phyloP scores from a whole-genome alignment of 2,113 vertebrate genomes.

The Monarcha castaneiventris region DNA sequence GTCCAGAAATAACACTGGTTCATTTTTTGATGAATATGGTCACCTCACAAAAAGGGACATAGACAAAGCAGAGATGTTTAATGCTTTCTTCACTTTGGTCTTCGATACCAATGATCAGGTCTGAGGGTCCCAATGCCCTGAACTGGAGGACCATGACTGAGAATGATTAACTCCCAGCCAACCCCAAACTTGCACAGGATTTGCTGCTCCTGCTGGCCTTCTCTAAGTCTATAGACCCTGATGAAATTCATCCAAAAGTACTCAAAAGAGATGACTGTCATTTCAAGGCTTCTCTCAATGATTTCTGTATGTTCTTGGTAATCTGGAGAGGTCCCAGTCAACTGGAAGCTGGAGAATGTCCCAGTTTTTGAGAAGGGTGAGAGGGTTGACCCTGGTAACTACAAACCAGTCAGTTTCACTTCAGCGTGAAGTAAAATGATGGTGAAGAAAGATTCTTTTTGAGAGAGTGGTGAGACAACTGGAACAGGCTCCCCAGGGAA shows the following conservation, averaged over 20 bases:
- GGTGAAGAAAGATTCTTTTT: background rate
- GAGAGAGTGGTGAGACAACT: background rate
- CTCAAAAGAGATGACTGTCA: background rate
- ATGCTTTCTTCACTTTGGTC: background rate
- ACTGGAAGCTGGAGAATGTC: background rate
- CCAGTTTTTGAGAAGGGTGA: background rate
- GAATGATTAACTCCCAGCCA: background rate
- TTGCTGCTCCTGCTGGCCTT: background rate
- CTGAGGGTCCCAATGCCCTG: background rate
- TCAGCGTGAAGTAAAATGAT: background rate
- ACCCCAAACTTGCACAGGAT: background rate
- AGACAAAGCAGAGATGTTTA: background rate
- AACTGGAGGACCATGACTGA: background rate
- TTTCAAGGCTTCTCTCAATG: background rate
- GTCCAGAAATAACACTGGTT: background rate
- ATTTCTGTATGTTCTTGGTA: background rate
- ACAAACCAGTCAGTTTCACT: background rate
- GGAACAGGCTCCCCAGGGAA: background rate
- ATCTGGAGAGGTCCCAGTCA: background rate
- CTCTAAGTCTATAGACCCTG: background rate
- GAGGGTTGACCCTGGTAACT: background rate
- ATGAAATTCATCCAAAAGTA: background rate
- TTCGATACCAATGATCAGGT: fast-evolving
- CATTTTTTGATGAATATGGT: background rate
- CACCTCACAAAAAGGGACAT: background rate